Evolutionary conservation across 2,888 invertebrate genomes (phyloP).

Genomic region (Matsumyia berberina): DNA sequence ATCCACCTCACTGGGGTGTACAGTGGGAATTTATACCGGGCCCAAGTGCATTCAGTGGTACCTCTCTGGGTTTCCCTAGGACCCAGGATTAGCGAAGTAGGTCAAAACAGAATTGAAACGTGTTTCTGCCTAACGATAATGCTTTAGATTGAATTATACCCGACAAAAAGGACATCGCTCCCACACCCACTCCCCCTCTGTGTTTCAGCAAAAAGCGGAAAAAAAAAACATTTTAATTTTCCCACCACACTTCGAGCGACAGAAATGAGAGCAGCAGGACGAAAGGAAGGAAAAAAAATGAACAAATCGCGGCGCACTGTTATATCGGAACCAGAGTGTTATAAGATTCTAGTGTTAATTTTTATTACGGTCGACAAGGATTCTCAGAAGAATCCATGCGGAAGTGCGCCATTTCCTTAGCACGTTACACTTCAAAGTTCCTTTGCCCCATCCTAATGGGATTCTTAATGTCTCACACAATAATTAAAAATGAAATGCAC

Average conservation of each 20-base stretch:
- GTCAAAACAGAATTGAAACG: slow-evolving; percentile 47
- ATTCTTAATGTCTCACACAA: slow-evolving; percentile 55
- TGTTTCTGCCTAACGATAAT: slow-evolving; percentile 55
- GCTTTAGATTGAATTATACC: slow-evolving; percentile 49
- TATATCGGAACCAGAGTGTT: slow-evolving; percentile 23
- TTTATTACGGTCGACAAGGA: slow-evolving; percentile 61
- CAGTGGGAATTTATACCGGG: too few relatives aligned
- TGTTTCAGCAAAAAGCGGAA: too few relatives aligned
- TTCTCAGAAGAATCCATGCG: slow-evolving; percentile 49
- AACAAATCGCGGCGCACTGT: neutral
- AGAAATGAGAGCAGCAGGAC: neutral
- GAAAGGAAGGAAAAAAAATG: neutral
- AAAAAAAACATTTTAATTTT: too few relatives aligned
- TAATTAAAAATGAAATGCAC: slow-evolving; percentile 61
- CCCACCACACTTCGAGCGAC: too few relatives aligned
- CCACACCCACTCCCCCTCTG: too few relatives aligned
- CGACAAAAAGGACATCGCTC: slow-evolving; percentile 36
- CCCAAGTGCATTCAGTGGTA: too few relatives aligned
- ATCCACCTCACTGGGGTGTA: too few relatives aligned
- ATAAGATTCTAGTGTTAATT: slow-evolving; percentile 56
- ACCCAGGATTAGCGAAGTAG: slow-evolving; percentile 25
- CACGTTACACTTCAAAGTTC: slow-evolving; percentile 36
- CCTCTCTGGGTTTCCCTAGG: too few relatives aligned
- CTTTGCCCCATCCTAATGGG: slow-evolving; percentile 41
- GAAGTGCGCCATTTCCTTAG: slow-evolving; percentile 60